Conservation (phyloP, 2,113 vertebrate genomes). For the Salvelinus alpinus region DNA sequence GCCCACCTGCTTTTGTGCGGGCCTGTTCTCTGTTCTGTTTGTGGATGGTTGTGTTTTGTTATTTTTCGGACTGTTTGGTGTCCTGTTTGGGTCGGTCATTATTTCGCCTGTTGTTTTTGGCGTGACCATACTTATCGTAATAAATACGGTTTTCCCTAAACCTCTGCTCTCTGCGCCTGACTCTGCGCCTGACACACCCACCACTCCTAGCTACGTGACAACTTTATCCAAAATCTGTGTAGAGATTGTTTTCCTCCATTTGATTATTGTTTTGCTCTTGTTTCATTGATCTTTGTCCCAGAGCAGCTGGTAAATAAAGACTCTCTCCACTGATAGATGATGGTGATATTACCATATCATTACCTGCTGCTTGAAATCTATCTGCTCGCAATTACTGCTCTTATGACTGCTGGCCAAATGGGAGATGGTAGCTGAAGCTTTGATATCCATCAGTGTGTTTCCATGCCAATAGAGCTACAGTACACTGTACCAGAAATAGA, state of each 20-base stretch:
- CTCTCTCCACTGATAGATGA: slow-evolving; percentile 18
- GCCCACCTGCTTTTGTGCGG: too few species aligned
- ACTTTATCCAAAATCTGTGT: not conserved
- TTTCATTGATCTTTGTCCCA: slow-evolving; percentile 32
- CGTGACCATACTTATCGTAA: too few species aligned
- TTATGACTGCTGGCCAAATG: slow-evolving; percentile 20
- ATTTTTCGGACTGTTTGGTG: too few species aligned
- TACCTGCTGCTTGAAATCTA: slow-evolving; percentile 39
- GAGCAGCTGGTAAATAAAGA: slow-evolving; percentile 30
- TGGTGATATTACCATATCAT: slow-evolving; percentile 20
- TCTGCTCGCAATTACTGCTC: slow-evolving; percentile 30
- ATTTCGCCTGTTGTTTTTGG: too few species aligned
- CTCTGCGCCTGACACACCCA: too few species aligned
- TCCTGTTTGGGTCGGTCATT: too few species aligned
- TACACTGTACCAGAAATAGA: slow-evolving; percentile 1
- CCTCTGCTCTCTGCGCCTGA: too few species aligned
- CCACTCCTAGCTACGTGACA: too few species aligned
- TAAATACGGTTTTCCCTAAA: too few species aligned
- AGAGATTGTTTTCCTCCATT: too few species aligned
- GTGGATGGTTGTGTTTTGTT: too few species aligned
- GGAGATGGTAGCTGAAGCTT: slow-evolving; percentile 15
- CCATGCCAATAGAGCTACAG: slow-evolving; percentile 4
- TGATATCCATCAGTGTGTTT: slow-evolving; percentile 2
- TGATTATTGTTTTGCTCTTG: slow-evolving; percentile 13
- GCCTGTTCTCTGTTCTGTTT: too few species aligned